Evolutionary conservation across 2,888 invertebrate species (phyloP), one percentile per base, ranked within the genome.

Genomic region (Rhingia rostrata): DNA sequence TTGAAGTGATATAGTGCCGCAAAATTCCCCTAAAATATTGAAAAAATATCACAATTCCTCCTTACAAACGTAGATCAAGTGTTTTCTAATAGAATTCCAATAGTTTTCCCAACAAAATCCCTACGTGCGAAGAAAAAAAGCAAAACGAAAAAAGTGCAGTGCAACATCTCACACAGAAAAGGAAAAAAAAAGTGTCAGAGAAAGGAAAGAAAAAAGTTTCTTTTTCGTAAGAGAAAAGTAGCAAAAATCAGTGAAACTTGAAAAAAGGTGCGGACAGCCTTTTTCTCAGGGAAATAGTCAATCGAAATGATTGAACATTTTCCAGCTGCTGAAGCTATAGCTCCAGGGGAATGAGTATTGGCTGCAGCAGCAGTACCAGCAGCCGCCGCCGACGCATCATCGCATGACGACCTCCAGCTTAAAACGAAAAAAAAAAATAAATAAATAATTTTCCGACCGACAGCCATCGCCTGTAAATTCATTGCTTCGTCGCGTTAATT

Each of bases 291-390:
- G 54, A 66, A 53, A 72, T 61, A 69, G 61, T 69, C 43, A 74
- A 58, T 56, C 56, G 75, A 72, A 66, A 82, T 82, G 82, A 70
- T 66, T 70, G 45, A 54, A 67, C 14, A 49, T 22, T 41, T 49
- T 66, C 39, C 51, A 75, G 22, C 30, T 67, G 47, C 66, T 45
- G 9, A 51, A 51, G 56, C 56, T 56, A 35, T 43, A 47, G 63
- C 77, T 69, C 78, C 49, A 30, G 61, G 30, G 53, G 63, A 80
- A 75, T 83, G 67, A 67, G 67, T 41, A 73, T 67, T 67, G 67
- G 77, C 75, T 81, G 87, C 85, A 83, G 86, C 81, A 86, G 74
- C 83, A 79, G 77, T 22, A 22, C 22, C 81, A 83, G 86, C 87
- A 54, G 75, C 87, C 77, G 75, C 87, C 77, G 78, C 80, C 81